Base-by-base conservation (phyloP, 2,113 vertebrate genomes). In the Rhinogobius similis region DNA sequence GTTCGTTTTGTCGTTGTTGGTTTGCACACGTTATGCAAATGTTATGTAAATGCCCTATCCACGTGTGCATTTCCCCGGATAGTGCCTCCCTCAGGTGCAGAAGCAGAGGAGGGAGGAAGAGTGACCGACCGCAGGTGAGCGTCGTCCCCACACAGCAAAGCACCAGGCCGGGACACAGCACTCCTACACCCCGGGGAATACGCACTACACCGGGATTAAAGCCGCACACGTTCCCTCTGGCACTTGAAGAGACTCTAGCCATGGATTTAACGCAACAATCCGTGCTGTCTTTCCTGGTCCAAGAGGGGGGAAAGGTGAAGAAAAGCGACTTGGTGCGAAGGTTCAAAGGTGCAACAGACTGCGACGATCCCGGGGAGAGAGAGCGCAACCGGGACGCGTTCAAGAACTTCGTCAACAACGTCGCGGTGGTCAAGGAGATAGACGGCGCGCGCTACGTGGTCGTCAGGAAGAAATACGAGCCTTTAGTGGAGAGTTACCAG, bases 351-450 rank as follows among this genome's bases (percentile, higher is more conserved):
- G 73, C 77, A 10, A 14, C 96, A 43, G 93, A 95, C 10, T 85
- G 83, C 24, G 86, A 75, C 18, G 93, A 94, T 50, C 89, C 86
- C 3, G 84, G 73, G 1, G 87, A 90, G 59, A 94, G 84, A 27
- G 89, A 89, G 4, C 85, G 81, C 26, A 94, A 94, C 86, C 76
- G 92, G 69, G 93, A 93, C 48, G 86, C 91, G 2, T 97, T 98
- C 82, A 94, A 93, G 90, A 83, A 78, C n/a, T 89, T 92, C 13
- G 92, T 98, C 66, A 95, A 96, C 88, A 88, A 73, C 67, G 88
- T 97, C 65, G 95, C 95, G 0, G 78, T 90, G 44, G 95, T 96
- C n/a, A 93, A 89, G 71, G 94, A 95, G 10, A 68, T 93, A 23
- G 94, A 95, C 24, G 94, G 92, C 0, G 81, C 74, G 75, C 93